Base-by-base conservation (phyloP, 1,140 invertebrate species). In the Drosophila watanabei region DNA sequence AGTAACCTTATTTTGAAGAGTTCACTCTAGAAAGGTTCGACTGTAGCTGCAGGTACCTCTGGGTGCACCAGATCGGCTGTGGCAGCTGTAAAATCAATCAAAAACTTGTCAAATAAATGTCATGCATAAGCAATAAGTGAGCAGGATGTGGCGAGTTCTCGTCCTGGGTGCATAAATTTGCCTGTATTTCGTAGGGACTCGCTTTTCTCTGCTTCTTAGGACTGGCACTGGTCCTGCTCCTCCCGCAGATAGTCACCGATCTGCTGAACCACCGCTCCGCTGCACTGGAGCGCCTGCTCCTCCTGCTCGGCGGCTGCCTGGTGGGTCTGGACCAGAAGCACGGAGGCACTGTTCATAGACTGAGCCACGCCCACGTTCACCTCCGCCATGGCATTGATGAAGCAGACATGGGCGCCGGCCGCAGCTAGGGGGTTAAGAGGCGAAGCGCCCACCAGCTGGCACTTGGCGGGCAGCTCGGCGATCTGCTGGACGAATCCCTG, bases 31-130 rank as follows among this genome's bases (percentile, higher is more conserved):
- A 5, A 35, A 33, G 6, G 24, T 10, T 69, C 14, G 11, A 56
- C 68, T 69, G 33, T 71, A 28, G 16, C 41, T 37, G 46, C 69
- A 37, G 71, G 61, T 61, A 24, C 14, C 35, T 11, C 54, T 57
- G 35, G 45, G 9, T 24, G 39, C 37, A 49, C 37, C 54, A 73
- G 37, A 51, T 73, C 69, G 45, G 45, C 16, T 37, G 65, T 45
- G 43, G 87, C 87, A 91, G 87, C 87, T 91, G 87, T 91, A 91
- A 84, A 87, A 91, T 91, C 83, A 91, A 91, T 91, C 87, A 91
- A 91, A 87, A 87, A 75, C 73, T 91, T 91, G 87, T 91, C 87
- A 91, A 91, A 91, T 91, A 91, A 91, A 91, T 91, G 87, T 91
- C 87, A 85, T 89, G 82, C 79, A 89, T 86, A 90, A 82, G 66